These are phyloP conservation scores for Eristalinus sepulchralis DNA, from an alignment of 2,888 invertebrate genomes.

Conservation along the genomic window DNA sequence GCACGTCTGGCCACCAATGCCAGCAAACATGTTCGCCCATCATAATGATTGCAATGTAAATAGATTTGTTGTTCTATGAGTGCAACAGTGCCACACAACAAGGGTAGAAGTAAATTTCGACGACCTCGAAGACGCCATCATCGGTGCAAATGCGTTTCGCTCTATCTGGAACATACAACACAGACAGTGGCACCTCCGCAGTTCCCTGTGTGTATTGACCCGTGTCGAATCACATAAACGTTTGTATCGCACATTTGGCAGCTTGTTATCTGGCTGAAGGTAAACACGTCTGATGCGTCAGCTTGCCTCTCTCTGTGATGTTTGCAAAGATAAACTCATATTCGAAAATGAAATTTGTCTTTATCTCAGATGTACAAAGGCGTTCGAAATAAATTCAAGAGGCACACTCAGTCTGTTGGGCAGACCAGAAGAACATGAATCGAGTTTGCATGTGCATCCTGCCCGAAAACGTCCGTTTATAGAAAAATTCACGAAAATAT, in stretches of 20 bases:
- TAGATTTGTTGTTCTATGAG: slow-evolving; percentile 8
- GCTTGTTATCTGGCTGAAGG: slow-evolving; percentile 33
- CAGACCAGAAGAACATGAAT: background rate
- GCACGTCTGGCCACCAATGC: slow-evolving; percentile 52
- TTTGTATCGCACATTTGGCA: slow-evolving; percentile 15
- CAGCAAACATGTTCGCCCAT: background rate
- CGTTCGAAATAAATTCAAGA: slow-evolving; percentile 35
- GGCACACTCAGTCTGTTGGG: background rate
- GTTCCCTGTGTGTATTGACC: background rate
- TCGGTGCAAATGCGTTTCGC: slow-evolving; percentile 35
- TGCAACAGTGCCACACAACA: slow-evolving; percentile 25
- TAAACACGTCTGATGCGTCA: slow-evolving; percentile 27
- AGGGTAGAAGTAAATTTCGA: background rate
- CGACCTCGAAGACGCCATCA: slow-evolving; percentile 37
- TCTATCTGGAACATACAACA: background rate
- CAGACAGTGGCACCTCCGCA: no score
- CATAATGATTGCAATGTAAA: slow-evolving; percentile 21
- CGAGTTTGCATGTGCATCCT: background rate
- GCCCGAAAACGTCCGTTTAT: no score
- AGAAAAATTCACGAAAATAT: no score
- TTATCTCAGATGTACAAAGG: slow-evolving; percentile 21
- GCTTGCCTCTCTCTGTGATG: slow-evolving; percentile 35
- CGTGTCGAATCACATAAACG: slow-evolving; percentile 11
- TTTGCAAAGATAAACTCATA: slow-evolving; percentile 44
- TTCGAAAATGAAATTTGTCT: slow-evolving; percentile 2